A percentile compares a stretch with the other conserved stretches of the same genome.
These are phyloP conservation scores for Enoplosus armatus DNA, from an alignment of 2,797 vertebrate species.

Conservation along the genomic window DNA sequence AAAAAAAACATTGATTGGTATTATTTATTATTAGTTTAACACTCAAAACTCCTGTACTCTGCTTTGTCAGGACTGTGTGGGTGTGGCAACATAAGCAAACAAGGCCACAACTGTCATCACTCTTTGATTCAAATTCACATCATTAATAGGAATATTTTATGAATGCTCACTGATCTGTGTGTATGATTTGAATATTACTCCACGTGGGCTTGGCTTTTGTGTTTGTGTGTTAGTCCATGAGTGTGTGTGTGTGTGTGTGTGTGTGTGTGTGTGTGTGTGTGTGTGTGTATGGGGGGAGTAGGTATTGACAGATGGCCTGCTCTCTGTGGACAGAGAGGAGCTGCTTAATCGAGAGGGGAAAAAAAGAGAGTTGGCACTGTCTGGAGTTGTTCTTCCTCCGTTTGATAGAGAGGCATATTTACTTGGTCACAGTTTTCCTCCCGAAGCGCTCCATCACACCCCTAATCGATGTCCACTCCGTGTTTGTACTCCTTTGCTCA, in stretches of 20 bases:
- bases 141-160: too few relatives aligned
- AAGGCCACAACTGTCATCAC: background rate
- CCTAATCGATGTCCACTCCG: conserved; percentile 54
- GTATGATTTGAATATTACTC: conserved; percentile 22
- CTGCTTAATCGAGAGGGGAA: conserved; percentile 59
- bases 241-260: conserved; percentile 22
- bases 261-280: conserved; percentile 19
- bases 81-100: background rate
- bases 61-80: background rate
- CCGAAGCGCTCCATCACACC: conserved; percentile 56
- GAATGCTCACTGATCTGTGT: conserved; percentile 15
- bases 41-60: background rate
- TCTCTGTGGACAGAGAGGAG: conserved; percentile 66
- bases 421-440: conserved; percentile 56
- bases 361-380: conserved; percentile 43
- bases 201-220: conserved; percentile 36
- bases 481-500: conserved; percentile 28
- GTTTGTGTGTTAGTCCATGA: conserved; percentile 36
- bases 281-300: conserved; percentile 49
- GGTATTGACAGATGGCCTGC: conserved; percentile 82
- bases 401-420: conserved; percentile 64
- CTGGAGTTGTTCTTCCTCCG: conserved; percentile 37
- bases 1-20: background rate
- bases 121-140: too few relatives aligned
- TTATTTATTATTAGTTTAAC: conserved; percentile 4